These are phyloP conservation scores for Horisme vitalbata DNA, from an alignment of 2,888 invertebrate genomes.

Conservation along the genomic window DNA sequence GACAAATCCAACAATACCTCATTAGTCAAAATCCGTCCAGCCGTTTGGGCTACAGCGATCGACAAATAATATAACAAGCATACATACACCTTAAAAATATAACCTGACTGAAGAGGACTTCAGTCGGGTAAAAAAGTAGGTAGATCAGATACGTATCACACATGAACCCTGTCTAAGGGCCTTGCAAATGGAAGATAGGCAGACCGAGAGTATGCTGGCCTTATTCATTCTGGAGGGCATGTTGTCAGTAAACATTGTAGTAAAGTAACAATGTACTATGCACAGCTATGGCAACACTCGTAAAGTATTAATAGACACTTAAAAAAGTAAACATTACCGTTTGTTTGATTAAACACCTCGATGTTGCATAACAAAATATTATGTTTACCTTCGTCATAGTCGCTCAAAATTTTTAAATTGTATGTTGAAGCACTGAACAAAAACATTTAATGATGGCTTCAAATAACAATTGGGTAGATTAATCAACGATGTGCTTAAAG, in stretches of 20 bases:
- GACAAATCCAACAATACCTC: too few species aligned
- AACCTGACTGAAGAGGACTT: too few species aligned
- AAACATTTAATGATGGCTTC: constrained; percentile 2
- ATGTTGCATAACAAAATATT: constrained; percentile 7
- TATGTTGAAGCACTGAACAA: not conserved
- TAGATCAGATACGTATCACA: too few species aligned
- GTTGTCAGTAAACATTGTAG: constrained; percentile 11
- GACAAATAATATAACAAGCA: too few species aligned
- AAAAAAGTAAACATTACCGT: constrained; percentile 12
- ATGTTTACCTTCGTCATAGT: not conserved
- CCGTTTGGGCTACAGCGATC: too few species aligned
- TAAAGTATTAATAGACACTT: constrained; percentile 22
- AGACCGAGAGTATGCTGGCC: too few species aligned
- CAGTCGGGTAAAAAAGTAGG: too few species aligned
- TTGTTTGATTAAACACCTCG: constrained; percentile 16
- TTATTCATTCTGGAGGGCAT: not conserved
- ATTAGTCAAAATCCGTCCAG: too few species aligned
- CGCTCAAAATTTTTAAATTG: not conserved
- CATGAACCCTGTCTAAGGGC: too few species aligned
- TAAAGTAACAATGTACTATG: not conserved
- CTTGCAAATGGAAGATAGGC: too few species aligned
- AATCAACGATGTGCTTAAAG: constrained; percentile 10
- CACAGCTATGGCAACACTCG: constrained; percentile 2
- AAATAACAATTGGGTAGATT: constrained; percentile 3
- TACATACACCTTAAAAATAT: too few species aligned